Evolutionary conservation across 1,140 invertebrate genomes (phyloP).

Genomic region (Drosophila mojavensis): DNA sequence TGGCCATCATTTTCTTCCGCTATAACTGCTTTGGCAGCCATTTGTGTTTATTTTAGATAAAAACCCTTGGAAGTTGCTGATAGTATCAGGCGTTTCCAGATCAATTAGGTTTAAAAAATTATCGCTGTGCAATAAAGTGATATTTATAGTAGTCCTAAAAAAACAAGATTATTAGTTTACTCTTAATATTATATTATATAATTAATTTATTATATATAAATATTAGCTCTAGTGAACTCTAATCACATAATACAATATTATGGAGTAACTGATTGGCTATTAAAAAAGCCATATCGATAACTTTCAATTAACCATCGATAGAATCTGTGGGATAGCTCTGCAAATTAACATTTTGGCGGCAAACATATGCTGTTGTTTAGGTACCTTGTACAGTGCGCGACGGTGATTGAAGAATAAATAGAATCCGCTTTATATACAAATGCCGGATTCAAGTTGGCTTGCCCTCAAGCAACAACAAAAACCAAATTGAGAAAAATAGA

Average conservation of each 20-base stretch:
- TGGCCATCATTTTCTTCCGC: slow-evolving; percentile 6
- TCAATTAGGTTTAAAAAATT: not conserved
- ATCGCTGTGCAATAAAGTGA: no score
- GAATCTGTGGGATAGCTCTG: not conserved
- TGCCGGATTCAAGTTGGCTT: not conserved
- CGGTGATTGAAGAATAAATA: slow-evolving; percentile 16
- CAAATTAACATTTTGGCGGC: slow-evolving; percentile 45
- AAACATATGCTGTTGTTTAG: slow-evolving; percentile 42
- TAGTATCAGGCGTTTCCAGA: slow-evolving; percentile 18
- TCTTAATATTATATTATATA: no score
- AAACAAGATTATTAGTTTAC: no score
- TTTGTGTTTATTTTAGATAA: not conserved
- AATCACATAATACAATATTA: no score
- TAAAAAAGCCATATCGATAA: not conserved
- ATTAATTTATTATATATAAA: no score
- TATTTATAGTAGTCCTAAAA: no score
- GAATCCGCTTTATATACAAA: slow-evolving; percentile 4
- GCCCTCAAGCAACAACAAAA: no score
- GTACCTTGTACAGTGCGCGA: slow-evolving; percentile 39
- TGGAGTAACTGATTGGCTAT: no score
- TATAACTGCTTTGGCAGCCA: slow-evolving; percentile 16
- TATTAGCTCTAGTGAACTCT: no score
- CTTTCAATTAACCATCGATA: not conserved
- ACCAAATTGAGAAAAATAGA: not conserved
- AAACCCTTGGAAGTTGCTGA: not conserved